A percentile compares a stretch with the other conserved stretches of the same genome.
Evolutionary conservation across 2,113 vertebrate genomes (phyloP).

Genomic region (Spea bombifrons): DNA sequence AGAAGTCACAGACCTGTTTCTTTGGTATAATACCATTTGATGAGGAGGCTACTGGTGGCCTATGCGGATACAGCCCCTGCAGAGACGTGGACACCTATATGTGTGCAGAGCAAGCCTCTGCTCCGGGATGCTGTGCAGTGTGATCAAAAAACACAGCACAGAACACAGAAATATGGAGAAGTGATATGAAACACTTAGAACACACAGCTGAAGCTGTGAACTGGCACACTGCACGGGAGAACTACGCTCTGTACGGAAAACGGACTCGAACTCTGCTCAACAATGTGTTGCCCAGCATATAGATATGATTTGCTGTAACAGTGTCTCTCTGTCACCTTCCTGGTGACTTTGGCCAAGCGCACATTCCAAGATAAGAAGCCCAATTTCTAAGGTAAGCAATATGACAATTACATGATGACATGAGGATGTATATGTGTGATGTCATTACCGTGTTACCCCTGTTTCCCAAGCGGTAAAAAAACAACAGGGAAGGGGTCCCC

Average conservation of each 20-base stretch:
- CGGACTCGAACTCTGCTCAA: not conserved
- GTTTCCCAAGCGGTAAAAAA: not conserved
- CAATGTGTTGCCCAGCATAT: not conserved
- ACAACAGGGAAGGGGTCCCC: not conserved
- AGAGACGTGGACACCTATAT: not conserved
- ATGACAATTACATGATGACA: slow-evolving; percentile 16
- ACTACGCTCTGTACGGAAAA: not conserved
- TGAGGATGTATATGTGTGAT: slow-evolving; percentile 25
- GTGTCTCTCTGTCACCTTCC: not conserved
- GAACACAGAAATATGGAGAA: not conserved
- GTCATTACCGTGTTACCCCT: not conserved
- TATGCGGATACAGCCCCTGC: not conserved
- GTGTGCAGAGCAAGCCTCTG: not conserved
- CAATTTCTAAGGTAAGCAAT: not conserved
- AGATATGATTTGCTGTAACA: not conserved
- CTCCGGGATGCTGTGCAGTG: not conserved
- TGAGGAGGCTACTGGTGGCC: not conserved
- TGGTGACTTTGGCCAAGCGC: slow-evolving; percentile 6
- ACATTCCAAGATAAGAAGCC: not conserved
- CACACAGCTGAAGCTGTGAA: not conserved
- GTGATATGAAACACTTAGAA: not conserved
- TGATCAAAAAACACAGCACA: not conserved
- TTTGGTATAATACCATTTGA: slow-evolving; percentile 29
- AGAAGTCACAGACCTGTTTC: slow-evolving; percentile 26
- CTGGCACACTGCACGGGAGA: not conserved